Evolutionary conservation across 1,140 invertebrate genomes (phyloP).

Genomic region (Diabrotica virgifera): DNA sequence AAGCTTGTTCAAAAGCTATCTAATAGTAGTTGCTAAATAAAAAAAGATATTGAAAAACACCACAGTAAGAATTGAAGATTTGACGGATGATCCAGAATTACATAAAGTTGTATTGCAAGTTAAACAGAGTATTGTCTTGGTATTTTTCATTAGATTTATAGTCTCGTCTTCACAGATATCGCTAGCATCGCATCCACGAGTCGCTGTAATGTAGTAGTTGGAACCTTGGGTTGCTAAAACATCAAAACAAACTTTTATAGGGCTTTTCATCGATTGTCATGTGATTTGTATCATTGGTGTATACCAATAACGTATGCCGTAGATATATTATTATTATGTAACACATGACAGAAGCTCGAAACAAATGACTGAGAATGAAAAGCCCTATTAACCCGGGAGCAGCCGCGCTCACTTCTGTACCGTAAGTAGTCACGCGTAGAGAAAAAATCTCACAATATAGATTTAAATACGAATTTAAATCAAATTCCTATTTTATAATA

Average conservation of each 20-base stretch:
- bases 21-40: background rate
- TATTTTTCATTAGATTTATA: background rate
- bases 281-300: background rate
- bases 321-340: background rate
- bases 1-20: background rate
- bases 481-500: too few species aligned
- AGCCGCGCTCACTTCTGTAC: too few species aligned
- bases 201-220: background rate
- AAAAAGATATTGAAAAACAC: background rate
- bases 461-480: too few species aligned
- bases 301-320: background rate
- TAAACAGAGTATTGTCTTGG: background rate
- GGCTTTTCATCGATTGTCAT: background rate
- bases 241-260: background rate
- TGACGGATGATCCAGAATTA: background rate
- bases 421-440: too few species aligned
- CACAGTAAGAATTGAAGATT: background rate
- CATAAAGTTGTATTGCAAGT: background rate
- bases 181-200: background rate
- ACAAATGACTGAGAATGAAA: too few species aligned
- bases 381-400: too few species aligned
- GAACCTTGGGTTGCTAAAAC: background rate
- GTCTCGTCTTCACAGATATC: background rate
- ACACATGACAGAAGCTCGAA: too few species aligned
- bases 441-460: too few species aligned